These are phyloP conservation scores for Leptoteleia sp. DNA, from an alignment of 1,140 invertebrate genomes.

Conservation along the genomic window DNA sequence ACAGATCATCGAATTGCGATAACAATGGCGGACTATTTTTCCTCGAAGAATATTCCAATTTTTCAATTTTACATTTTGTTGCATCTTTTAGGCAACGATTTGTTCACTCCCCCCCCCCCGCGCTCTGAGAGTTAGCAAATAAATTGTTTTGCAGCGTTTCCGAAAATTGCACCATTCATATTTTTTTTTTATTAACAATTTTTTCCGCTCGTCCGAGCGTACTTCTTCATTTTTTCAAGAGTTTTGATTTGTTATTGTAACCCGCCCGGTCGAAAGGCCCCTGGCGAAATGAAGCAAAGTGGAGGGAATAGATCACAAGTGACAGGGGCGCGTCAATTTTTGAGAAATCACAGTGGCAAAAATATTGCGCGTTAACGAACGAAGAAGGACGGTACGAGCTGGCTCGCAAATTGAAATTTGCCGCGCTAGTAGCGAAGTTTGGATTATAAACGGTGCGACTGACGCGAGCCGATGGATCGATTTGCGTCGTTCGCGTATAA, in stretches of 20 bases:
- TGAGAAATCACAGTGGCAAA: constrained; percentile 53
- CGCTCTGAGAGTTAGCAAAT: too few relatives aligned
- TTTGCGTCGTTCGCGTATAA: constrained; percentile 34
- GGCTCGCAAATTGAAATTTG: constrained; percentile 51
- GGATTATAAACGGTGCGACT: constrained; percentile 45
- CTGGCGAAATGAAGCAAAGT: constrained; percentile 43
- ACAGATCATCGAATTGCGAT: too few relatives aligned
- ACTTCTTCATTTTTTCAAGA: constrained; percentile 1
- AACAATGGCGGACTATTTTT: too few relatives aligned
- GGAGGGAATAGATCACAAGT: constrained; percentile 54
- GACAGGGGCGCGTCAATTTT: constrained; percentile 56
- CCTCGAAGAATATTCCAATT: too few relatives aligned
- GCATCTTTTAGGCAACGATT: too few relatives aligned
- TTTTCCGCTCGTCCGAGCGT: constrained; percentile 1
- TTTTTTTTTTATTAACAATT: constrained; percentile 15
- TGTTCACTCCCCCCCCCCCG: too few relatives aligned
- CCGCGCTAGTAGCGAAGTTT: constrained; percentile 33
- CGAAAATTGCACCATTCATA: too few relatives aligned
- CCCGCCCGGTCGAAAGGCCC: constrained; percentile 10
- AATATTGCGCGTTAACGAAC: constrained; percentile 57
- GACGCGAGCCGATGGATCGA: constrained; percentile 52
- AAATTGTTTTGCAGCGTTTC: too few relatives aligned
- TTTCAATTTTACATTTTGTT: too few relatives aligned
- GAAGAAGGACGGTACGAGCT: constrained; percentile 39
- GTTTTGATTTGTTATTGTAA: constrained; percentile 54